Conservation (phyloP, 2,888 invertebrate genomes). For the Augochlorella aurata region DNA sequence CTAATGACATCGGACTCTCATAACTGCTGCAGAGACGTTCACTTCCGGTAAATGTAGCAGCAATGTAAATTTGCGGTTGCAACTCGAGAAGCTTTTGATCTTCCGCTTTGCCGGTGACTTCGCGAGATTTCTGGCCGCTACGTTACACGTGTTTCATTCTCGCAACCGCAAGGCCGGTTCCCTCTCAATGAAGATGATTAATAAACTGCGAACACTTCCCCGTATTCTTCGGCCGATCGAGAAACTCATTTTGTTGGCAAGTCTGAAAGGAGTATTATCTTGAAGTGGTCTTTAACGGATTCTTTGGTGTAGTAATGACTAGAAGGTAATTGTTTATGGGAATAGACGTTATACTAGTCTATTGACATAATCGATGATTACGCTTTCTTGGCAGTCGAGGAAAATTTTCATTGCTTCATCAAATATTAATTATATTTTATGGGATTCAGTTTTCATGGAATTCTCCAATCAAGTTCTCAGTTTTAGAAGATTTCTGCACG, state of each 20-base stretch:
- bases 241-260: not conserved
- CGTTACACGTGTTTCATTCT: conserved; percentile 1
- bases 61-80: conserved; percentile 34
- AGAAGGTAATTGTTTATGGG: not conserved
- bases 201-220: conserved; percentile 8
- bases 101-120: conserved; percentile 24
- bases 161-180: not conserved
- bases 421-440: too few relatives aligned
- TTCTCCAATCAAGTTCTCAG: too few relatives aligned
- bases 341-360: not conserved
- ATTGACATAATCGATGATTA: too few relatives aligned
- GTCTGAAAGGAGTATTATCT: not conserved
- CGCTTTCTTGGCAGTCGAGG: too few relatives aligned
- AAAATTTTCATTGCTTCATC: too few relatives aligned
- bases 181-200: not conserved
- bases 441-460: too few relatives aligned
- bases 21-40: conserved; percentile 23
- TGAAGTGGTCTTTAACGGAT: not conserved
- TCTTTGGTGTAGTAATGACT: not conserved
- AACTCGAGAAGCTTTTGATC: conserved; percentile 10
- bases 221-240: not conserved
- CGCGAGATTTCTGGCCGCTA: not conserved
- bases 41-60: conserved; percentile 45
- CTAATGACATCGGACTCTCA: conserved; percentile 10
- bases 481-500: too few relatives aligned